A percentile compares a stretch with the other conserved stretches of the same genome.
Conservation (phyloP, 2,797 vertebrate species). For the Neosalanx taihuensis region DNA sequence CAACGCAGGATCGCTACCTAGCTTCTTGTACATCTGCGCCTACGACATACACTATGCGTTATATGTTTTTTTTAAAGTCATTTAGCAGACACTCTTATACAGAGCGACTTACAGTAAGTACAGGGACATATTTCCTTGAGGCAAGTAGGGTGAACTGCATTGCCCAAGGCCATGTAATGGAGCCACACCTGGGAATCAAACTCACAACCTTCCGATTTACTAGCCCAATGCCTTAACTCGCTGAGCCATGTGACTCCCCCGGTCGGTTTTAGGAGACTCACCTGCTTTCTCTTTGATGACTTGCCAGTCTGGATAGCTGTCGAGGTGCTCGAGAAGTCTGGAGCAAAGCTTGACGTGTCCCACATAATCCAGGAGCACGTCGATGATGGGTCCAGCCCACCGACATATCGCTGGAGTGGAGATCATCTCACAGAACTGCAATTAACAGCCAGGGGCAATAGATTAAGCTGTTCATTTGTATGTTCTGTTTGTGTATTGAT, state of each 20-base stretch:
- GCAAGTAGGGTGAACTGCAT: too few relatives aligned
- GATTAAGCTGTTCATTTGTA: not conserved
- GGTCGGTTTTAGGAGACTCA: conserved; percentile 48
- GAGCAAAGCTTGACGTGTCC: conserved; percentile 84
- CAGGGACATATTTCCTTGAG: too few relatives aligned
- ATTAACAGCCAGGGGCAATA: conserved; percentile 7
- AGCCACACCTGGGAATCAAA: too few relatives aligned
- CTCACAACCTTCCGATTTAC: too few relatives aligned
- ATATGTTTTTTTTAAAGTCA: not conserved
- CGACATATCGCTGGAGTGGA: conserved; percentile 68
- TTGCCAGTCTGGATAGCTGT: conserved; percentile 80
- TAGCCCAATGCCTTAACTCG: too few relatives aligned
- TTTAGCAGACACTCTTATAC: too few relatives aligned
- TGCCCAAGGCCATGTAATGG: too few relatives aligned
- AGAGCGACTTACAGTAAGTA: too few relatives aligned
- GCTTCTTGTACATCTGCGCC: not conserved
- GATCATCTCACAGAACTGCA: conserved; percentile 89
- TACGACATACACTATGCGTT: not conserved
- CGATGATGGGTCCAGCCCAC: conserved; percentile 81
- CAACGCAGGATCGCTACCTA: not conserved
- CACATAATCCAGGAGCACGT: conserved; percentile 85
- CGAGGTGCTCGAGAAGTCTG: conserved; percentile 79
- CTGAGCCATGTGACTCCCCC: too few relatives aligned
- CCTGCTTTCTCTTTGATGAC: conserved; percentile 82
- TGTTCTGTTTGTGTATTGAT: too few relatives aligned